These are phyloP conservation scores for Himalopsyche kuldschensis DNA, from an alignment of 2,888 invertebrate genomes.

Conservation along the genomic window DNA sequence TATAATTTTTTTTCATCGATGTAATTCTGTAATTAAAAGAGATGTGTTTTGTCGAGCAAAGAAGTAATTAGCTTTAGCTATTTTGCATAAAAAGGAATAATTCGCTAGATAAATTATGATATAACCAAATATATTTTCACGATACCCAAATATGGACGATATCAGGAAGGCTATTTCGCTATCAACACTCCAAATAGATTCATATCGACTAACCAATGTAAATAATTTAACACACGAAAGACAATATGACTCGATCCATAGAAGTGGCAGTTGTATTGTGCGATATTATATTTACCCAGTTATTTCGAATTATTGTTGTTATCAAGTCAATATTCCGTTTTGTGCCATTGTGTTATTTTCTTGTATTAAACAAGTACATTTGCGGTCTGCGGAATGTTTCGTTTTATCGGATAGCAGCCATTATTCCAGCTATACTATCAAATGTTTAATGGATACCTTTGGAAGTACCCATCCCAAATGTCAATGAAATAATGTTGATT, in stretches of 20 bases:
- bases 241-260: background rate
- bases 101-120: too few species aligned
- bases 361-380: background rate
- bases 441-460: background rate
- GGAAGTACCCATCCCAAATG: background rate
- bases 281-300: background rate
- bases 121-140: too few species aligned
- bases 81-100: too few species aligned
- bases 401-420: background rate
- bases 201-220: conserved; percentile 2
- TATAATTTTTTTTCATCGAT: too few species aligned
- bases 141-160: background rate
- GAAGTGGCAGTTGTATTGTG: background rate
- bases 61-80: too few species aligned
- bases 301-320: conserved; percentile 2
- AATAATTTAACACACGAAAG: conserved; percentile 18
- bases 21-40: too few species aligned
- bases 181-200: background rate
- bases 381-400: background rate
- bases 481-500: background rate
- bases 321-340: conserved; percentile 2
- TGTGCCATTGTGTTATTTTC: conserved; percentile 1
- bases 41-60: too few species aligned
- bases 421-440: background rate
- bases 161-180: background rate